Evolutionary conservation across 2,113 vertebrate species (phyloP), one percentile per base, ranked within the genome.

Genomic region (Apteryx owenii): DNA sequence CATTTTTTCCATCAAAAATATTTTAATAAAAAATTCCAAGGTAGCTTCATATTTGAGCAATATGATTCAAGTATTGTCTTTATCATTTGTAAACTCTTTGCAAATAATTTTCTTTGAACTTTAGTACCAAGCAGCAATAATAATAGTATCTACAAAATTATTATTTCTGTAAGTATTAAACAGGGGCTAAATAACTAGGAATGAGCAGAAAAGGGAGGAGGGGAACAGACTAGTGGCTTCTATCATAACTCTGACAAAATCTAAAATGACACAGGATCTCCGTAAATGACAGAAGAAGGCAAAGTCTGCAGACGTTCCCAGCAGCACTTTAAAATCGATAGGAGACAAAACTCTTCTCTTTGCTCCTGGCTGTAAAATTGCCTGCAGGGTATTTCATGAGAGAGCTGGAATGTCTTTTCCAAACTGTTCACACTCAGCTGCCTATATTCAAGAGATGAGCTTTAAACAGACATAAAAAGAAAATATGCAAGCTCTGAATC

Each of bases 321-420:
- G 87, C 75, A 94, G 75, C 19, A 58, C 36, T 87, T 84, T 87
- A 42, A 96, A 95, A 91, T 92, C 81, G 84, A 83, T 85, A 96
- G 85, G 91, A 95, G 94, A 95, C 89, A 91, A 95, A 97, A 94
- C 89, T 94, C 83, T 85, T 93, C 93, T 88, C 81, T 97, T 75
- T 93, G 62, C 60, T 95, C 58, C 64, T 91, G 93, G 88, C 91
- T 93, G 89, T 95, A 93, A 94, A 96, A 96, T 88, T 95, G 94
- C 93, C 93, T 85, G 94, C 68, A 5, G 96, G 91, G 93, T 96
- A 61, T 96, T 97, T 60, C 36, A 0, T 88, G 78, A 93, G 95
- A 71, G 80, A 89, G 68, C 2, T 68, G 94, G 79, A 95, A 95
- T 95, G 87, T 89, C 94, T 94, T 94, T 96, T 96, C 89, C 93